phyloP scores from a whole-genome alignment of 2,113 vertebrate species.

The Callionymus lyra region DNA sequence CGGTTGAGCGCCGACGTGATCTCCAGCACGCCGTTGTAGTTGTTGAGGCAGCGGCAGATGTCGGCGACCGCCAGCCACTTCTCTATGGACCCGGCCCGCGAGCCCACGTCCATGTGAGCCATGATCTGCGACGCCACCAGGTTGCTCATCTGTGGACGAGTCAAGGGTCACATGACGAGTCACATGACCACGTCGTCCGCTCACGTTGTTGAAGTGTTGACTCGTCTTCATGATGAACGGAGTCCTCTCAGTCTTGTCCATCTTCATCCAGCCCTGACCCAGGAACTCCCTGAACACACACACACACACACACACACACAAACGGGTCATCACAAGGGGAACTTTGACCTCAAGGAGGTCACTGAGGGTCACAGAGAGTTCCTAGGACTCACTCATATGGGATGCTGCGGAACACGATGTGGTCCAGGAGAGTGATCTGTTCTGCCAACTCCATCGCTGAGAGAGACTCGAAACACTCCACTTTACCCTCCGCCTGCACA shows the following conservation, averaged over 20 bases:
- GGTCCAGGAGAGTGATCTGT: conserved; percentile 92
- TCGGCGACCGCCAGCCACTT: conserved; percentile 97
- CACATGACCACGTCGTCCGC: no score
- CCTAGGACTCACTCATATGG: conserved; percentile 83
- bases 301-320: neutral
- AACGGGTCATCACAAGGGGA: neutral
- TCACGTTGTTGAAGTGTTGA: conserved; percentile 92
- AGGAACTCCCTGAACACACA: conserved; percentile 81
- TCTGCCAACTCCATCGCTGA: conserved; percentile 95
- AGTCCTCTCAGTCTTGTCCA: conserved; percentile 85
- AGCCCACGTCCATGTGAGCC: conserved; percentile 80
- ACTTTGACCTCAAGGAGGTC: neutral
- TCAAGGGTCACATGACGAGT: no score
- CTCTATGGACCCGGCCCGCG: conserved; percentile 85
- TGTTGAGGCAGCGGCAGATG: conserved; percentile 93
- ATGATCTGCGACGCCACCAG: conserved; percentile 96
- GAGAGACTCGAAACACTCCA: conserved; percentile 84
- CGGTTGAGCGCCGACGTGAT: conserved; percentile 96
- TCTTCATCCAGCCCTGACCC: conserved; percentile 97
- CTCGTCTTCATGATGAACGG: conserved; percentile 97
- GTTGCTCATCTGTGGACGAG: conserved; percentile 85
- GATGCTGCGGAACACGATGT: conserved; percentile 89
- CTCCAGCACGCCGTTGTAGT: conserved; percentile 95
- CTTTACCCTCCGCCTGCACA: conserved; percentile 75
- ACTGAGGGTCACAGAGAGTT: neutral